Percentiles rank a stretch among this genome's conserved stretches.
Evolutionary conservation across 64 coral and sea anemone genomes (phyloP).

Genomic region (Porites lutea): DNA sequence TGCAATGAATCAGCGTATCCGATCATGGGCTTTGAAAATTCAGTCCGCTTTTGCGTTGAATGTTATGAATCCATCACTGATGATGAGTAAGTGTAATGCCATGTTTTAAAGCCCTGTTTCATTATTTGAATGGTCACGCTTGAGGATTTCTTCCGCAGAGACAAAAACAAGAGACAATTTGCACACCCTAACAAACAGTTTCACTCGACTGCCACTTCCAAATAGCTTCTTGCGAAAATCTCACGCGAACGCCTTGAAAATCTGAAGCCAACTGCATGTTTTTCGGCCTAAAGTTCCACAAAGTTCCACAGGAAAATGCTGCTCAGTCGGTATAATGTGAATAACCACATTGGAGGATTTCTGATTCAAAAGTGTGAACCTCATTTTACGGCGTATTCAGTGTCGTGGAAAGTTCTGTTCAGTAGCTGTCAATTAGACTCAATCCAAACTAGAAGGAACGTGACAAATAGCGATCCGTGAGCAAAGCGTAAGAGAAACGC

Average conservation of each 20-base stretch:
- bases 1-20: constrained; percentile 88
- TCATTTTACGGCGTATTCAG: neutral
- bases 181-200: too few relatives aligned
- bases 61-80: constrained; percentile 88
- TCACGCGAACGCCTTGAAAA: too few relatives aligned
- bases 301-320: neutral
- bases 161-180: too few relatives aligned
- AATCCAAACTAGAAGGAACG: too few relatives aligned
- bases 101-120: too few relatives aligned
- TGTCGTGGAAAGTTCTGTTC: neutral
- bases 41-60: constrained; percentile 85
- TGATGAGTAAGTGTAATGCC: constrained; percentile 85
- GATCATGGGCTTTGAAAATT: constrained; percentile 95
- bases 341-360: neutral
- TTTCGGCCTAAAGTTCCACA: neutral
- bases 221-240: too few relatives aligned
- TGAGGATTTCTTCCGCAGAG: too few relatives aligned
- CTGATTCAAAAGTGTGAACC: neutral
- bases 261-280: too few relatives aligned
- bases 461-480: too few relatives aligned
- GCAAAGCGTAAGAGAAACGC: too few relatives aligned
- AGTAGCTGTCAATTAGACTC: neutral
- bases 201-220: too few relatives aligned
- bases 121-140: too few relatives aligned
- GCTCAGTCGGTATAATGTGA: neutral